These are phyloP conservation scores for Sisyra terminalis DNA, from an alignment of 2,888 invertebrate genomes.

Conservation along the genomic window DNA sequence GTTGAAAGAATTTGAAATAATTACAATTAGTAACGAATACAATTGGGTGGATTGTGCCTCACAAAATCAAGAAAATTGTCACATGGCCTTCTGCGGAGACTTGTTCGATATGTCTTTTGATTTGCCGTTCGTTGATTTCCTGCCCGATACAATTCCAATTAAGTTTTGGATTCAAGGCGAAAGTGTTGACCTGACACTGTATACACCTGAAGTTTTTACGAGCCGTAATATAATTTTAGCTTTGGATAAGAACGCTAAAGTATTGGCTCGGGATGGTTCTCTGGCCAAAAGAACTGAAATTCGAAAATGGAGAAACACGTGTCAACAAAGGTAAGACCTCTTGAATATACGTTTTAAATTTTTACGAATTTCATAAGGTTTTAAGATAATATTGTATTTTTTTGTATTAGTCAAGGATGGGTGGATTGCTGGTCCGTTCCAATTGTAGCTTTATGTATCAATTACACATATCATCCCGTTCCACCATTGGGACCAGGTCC, in stretches of 20 bases:
- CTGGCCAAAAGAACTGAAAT: slow-evolving; percentile 34
- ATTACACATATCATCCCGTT: slow-evolving; percentile 83
- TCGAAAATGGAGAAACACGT: slow-evolving; percentile 70
- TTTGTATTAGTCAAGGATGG: slow-evolving; percentile 50
- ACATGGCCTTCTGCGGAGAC: slow-evolving; percentile 87
- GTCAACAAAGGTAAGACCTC: slow-evolving; percentile 36
- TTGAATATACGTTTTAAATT: not conserved
- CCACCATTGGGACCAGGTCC: slow-evolving; percentile 77
- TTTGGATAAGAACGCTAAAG: slow-evolving; percentile 74
- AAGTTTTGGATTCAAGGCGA: slow-evolving; percentile 93
- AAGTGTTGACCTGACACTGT: slow-evolving; percentile 78
- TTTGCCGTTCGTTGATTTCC: slow-evolving; percentile 85
- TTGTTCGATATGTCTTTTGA: slow-evolving; percentile 85
- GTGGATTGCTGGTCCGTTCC: slow-evolving; percentile 94
- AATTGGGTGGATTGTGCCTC: slow-evolving; percentile 99
- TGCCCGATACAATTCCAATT: slow-evolving; percentile 76
- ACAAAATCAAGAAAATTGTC: slow-evolving; percentile 87
- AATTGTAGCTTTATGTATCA: slow-evolving; percentile 80
- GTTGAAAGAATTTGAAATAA: slow-evolving; percentile 87
- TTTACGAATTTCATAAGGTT: not conserved
- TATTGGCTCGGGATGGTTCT: slow-evolving; percentile 60
- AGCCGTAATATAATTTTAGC: slow-evolving; percentile 67
- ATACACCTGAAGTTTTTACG: slow-evolving; percentile 83
- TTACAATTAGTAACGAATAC: slow-evolving; percentile 86
- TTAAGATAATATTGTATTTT: no score